A percentile compares a stretch with the other conserved stretches of the same genome.
These are phyloP conservation scores for Metalampra italica DNA, from an alignment of 2,888 invertebrate species.

Conservation along the genomic window DNA sequence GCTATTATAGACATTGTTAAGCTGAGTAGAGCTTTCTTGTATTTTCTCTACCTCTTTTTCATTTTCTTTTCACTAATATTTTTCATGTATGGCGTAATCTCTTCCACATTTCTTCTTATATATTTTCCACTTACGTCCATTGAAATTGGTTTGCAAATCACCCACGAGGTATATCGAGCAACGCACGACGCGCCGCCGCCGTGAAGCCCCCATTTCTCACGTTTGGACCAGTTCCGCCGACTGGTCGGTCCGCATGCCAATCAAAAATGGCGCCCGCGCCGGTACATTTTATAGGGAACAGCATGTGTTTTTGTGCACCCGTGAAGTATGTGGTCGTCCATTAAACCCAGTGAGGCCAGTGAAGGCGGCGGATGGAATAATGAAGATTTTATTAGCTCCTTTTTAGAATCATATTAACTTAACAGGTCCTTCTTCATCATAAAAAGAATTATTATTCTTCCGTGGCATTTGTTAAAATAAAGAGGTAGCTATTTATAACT, in stretches of 20 bases:
- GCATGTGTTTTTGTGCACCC: constrained; percentile 55
- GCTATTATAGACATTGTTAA: too few relatives aligned
- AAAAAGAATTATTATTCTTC: too few relatives aligned
- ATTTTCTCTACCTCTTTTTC: neutral
- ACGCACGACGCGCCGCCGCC: constrained; percentile 35
- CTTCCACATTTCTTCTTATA: too few relatives aligned
- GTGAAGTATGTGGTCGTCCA: constrained; percentile 43
- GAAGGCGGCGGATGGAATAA: constrained; percentile 33
- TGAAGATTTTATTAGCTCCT: constrained; percentile 18
- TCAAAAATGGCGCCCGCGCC: constrained; percentile 67
- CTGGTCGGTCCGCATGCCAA: constrained; percentile 62
- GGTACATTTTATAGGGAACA: constrained; percentile 61
- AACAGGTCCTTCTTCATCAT: too few relatives aligned
- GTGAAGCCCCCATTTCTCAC: constrained; percentile 64
- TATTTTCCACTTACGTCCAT: constrained; percentile 9
- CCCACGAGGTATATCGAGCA: constrained; percentile 51
- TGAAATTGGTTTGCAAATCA: constrained; percentile 41
- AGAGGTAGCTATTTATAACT: too few relatives aligned
- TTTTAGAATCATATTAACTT: too few relatives aligned
- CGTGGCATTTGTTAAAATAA: too few relatives aligned
- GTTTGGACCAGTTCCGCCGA: constrained; percentile 56
- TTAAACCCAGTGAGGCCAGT: constrained; percentile 40
- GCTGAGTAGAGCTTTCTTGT: neutral
- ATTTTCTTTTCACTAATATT: neutral
- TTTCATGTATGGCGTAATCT: neutral